These are phyloP conservation scores for Turritopsis dohrnii DNA, from an alignment of 30 jellyfish, hydroid and myxozoan genomes.

Conservation along the genomic window DNA sequence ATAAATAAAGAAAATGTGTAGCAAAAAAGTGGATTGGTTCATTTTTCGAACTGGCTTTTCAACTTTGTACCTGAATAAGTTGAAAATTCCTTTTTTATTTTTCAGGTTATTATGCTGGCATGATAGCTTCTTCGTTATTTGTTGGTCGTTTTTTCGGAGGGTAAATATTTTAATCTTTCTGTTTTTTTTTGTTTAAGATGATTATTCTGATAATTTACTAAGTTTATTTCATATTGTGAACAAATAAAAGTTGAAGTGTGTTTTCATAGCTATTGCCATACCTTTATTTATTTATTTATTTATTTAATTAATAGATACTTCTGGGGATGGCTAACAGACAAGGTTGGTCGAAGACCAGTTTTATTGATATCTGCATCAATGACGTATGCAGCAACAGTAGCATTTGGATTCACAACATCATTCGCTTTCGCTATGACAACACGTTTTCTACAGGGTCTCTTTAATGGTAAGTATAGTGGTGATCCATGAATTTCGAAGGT, in stretches of 20 bases:
- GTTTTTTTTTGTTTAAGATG: too few relatives aligned
- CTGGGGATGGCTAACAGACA: slow-evolving; percentile 96
- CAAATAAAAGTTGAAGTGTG: too few relatives aligned
- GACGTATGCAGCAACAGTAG: slow-evolving; percentile 72
- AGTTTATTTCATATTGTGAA: too few relatives aligned
- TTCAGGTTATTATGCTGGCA: slow-evolving; percentile 86
- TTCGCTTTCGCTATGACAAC: slow-evolving; percentile 60
- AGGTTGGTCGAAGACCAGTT: slow-evolving; percentile 87
- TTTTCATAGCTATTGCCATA: too few relatives aligned
- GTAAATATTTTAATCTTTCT: slow-evolving; percentile 29
- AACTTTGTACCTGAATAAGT: too few relatives aligned
- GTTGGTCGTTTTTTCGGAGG: slow-evolving; percentile 87
- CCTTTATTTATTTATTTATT: too few relatives aligned
- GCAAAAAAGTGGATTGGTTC: too few relatives aligned
- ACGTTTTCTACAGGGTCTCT: slow-evolving; percentile 86
- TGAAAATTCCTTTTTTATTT: too few relatives aligned
- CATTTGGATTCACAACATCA: slow-evolving; percentile 81
- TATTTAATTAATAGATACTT: slow-evolving; percentile 77
- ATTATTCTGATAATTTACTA: too few relatives aligned
- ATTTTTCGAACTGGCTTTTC: too few relatives aligned
- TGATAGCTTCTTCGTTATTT: slow-evolving; percentile 74
- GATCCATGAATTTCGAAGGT: too few relatives aligned
- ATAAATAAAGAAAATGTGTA: too few relatives aligned
- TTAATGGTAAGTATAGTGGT: slow-evolving; percentile 67
- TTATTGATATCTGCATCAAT: slow-evolving; percentile 64